Base-by-base conservation (phyloP, 2,113 vertebrate species). In the Spea multiplicata region DNA sequence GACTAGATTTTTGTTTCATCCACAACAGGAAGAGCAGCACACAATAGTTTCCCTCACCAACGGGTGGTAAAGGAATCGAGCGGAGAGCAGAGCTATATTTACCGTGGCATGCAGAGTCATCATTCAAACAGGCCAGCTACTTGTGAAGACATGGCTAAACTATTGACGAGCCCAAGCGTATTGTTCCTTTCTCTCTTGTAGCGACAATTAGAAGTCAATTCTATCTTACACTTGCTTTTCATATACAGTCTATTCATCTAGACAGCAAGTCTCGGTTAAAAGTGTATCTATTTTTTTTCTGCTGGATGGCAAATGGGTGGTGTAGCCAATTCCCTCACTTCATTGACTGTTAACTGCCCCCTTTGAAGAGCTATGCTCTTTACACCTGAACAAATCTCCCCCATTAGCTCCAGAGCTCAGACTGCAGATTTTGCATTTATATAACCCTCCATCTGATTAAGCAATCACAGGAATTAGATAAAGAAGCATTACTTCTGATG, bases 351-450 rank as follows among this genome's bases (percentile, higher is more conserved):
- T 80, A 81, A 52, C 71, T 0, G 49, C 17, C 83, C 83, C 83
- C 78, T 59, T 70, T 62, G 6, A 67, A 69, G 55, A 84, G 55
- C 73, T 44, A 30, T 77, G 66, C 80, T 78, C 80, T 74, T 81
- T 87, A 75, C 83, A 85, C 86, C 82, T 84, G 78, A 79, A 53
- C 88, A 83, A 70, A 68, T 59, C 80, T 79, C 82, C 87, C 82
- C 86, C 85, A 67, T 87, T 70, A 81, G 68, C 83, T 71, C 65
- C n/a, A 80, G 80, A 78, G 74, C 47, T 13, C 69, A 81, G 8
- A 9, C 78, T 55, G 57, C 75, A 47, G 76, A 66, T 75, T 88
- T 85, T 86, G 81, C 82, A 81, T 87, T 86, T 83, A 62, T 85
- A 90, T 83, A 2, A 30, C 75, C 68, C 76, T 85, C 74, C 5